These are phyloP conservation scores for Atractosteus spatula DNA, from an alignment of 2,113 vertebrate species.

Conservation along the genomic window DNA sequence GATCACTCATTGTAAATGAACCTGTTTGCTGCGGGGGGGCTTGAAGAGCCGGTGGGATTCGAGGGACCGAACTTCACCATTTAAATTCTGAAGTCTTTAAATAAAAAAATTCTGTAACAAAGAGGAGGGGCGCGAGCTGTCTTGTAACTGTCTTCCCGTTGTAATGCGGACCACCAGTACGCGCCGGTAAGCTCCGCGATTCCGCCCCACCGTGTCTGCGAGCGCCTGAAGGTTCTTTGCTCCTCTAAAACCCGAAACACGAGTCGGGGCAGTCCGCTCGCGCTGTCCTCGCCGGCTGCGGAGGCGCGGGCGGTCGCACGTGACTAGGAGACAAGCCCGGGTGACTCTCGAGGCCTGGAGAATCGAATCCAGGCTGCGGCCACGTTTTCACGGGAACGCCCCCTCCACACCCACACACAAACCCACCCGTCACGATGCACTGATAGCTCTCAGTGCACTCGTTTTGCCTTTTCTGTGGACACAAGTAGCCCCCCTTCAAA, in stretches of 20 bases:
- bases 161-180: no score
- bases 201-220: background rate
- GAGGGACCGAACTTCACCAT: no score
- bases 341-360: background rate
- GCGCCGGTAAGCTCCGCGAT: no score
- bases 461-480: no score
- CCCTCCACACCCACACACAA: no score
- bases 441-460: conserved; percentile 1
- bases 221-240: conserved; percentile 17
- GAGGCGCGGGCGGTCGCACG: conserved; percentile 1
- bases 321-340: background rate
- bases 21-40: background rate
- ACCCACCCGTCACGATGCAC: background rate
- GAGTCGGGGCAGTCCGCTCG: background rate
- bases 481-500: no score
- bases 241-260: conserved; percentile 7
- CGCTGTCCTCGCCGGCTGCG: conserved; percentile 12
- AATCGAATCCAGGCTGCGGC: conserved; percentile 10
- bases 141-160: no score
- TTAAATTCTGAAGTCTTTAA: no score
- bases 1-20: background rate
- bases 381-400: conserved; percentile 2
- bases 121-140: no score
- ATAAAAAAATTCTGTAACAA: no score
- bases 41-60: no score